Percentiles rank a stretch among this genome's conserved stretches.
Evolutionary conservation across 2,797 vertebrate genomes (phyloP).

Genomic region (Odontamblyopus lacepedii): DNA sequence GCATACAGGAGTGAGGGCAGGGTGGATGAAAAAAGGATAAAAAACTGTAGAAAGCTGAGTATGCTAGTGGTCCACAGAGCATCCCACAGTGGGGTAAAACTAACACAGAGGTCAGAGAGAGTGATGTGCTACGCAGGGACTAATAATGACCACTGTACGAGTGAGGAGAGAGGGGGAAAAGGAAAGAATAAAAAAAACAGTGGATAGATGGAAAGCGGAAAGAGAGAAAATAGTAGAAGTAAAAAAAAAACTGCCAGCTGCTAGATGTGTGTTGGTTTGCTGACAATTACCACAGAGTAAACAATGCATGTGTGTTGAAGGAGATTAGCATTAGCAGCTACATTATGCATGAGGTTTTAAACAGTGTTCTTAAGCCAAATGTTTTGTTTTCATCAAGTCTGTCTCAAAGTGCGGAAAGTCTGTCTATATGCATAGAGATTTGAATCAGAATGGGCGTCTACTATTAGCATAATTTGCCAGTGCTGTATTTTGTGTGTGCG

Average conservation of each 20-base stretch:
- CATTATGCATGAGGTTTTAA: constrained; percentile 64
- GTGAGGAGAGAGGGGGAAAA: constrained; percentile 31
- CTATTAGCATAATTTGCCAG: constrained; percentile 42
- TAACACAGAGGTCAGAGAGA: constrained; percentile 53
- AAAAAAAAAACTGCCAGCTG: constrained; percentile 7
- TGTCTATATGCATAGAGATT: constrained; percentile 58
- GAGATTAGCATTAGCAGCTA: constrained; percentile 23
- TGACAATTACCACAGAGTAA: constrained; percentile 47
- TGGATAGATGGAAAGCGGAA: constrained; percentile 37
- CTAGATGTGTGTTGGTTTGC: constrained; percentile 30
- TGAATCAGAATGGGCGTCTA: constrained; percentile 41
- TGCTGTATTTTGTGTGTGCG: constrained; percentile 1
- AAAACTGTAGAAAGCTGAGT: constrained; percentile 43
- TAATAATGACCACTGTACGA: constrained; percentile 65
- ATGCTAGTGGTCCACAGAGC: constrained; percentile 44
- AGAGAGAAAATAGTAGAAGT: constrained; percentile 5
- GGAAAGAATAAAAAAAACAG: constrained; percentile 27
- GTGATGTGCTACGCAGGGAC: constrained; percentile 50
- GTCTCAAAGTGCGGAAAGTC: constrained; percentile 33
- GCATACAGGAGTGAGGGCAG: constrained; percentile 35
- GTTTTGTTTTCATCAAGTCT: constrained; percentile 44
- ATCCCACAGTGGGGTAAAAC: constrained; percentile 43
- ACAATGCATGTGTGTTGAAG: constrained; percentile 38
- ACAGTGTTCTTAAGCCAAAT: constrained; percentile 39
- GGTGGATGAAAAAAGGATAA: constrained; percentile 25